These are phyloP conservation scores for Synergus itoensis DNA, from an alignment of 2,888 invertebrate genomes.

Conservation along the genomic window DNA sequence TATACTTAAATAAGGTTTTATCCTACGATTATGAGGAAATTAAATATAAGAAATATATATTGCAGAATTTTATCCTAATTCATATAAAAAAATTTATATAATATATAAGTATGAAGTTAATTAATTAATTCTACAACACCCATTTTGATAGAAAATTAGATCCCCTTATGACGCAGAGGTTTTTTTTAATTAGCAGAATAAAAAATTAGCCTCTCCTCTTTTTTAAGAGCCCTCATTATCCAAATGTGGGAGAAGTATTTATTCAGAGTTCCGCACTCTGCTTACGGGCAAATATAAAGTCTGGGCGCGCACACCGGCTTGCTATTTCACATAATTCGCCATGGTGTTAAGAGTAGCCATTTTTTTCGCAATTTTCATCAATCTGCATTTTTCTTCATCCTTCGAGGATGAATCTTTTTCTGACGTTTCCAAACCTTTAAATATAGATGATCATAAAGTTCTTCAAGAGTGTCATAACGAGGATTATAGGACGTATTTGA, in stretches of 20 bases:
- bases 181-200: neutral
- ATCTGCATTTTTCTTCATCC: neutral
- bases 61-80: too few relatives aligned
- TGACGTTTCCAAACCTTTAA: conserved; percentile 45
- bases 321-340: conserved; percentile 52
- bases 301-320: conserved; percentile 42
- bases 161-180: too few relatives aligned
- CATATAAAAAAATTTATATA: too few relatives aligned
- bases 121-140: too few relatives aligned
- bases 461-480: conserved; percentile 66
- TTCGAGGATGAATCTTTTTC: neutral
- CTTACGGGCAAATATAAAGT: conserved; percentile 57
- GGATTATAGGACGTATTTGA: conserved; percentile 72
- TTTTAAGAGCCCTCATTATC: neutral
- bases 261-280: neutral
- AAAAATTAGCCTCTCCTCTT: neutral
- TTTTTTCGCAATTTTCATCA: conserved; percentile 5
- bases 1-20: too few relatives aligned
- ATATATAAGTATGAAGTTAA: too few relatives aligned
- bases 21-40: too few relatives aligned
- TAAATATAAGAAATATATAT: too few relatives aligned
- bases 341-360: conserved; percentile 47
- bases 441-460: conserved; percentile 56
- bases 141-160: too few relatives aligned
- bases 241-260: neutral